Base-by-base conservation (phyloP, 1,140 invertebrate species). In the Holotrichia oblita region DNA sequence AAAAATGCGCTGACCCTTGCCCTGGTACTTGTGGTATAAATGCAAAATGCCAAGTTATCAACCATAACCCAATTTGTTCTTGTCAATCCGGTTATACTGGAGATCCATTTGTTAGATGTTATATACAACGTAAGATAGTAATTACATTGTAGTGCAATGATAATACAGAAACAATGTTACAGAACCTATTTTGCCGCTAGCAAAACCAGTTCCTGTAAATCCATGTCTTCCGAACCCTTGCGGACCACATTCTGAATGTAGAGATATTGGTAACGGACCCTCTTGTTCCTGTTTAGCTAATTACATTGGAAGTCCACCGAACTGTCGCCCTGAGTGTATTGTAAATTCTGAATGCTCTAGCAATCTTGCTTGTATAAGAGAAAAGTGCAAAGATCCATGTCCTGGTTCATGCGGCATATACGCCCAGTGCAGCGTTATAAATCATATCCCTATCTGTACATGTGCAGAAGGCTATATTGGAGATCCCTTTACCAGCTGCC, bases 161-260 rank as follows among this genome's bases (percentile, higher is more conserved):
- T n/a, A 17, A 20, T 59, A 14, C 42, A 20, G 40, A 42, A 76
- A 6, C 27, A 40, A 73, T 79, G 73, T 20, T 27, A 17, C 73
- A 41, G 48, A 55, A 55, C 7, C 14, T n/a, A 41, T 41, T 74
- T 17, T 20, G 40, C 27, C 59, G 17, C 12, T 34, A 73, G 64
- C 41, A 10, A 40, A 40, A 59, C 42, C 77, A 42, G 27, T 74
- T 74, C 55, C 73, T 22, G 8, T 55, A 20, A 22, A 94, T 85
- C 93, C 94, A 17, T 96, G 94, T 82, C 81, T 92, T 64, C 93
- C 93, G 20, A 94, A 93, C 76, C 94, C 94, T 0, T 97, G 95
- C 86, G 95, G 95, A 2, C 91, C 93, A 0, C 94, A 96, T 85
- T 91, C 94, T 3, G 89, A 93, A 59, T 97, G 95, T 83, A 89